These are phyloP conservation scores for Aphelenchoides fujianensis DNA, from an alignment of 1,140 invertebrate genomes.

Conservation along the genomic window DNA sequence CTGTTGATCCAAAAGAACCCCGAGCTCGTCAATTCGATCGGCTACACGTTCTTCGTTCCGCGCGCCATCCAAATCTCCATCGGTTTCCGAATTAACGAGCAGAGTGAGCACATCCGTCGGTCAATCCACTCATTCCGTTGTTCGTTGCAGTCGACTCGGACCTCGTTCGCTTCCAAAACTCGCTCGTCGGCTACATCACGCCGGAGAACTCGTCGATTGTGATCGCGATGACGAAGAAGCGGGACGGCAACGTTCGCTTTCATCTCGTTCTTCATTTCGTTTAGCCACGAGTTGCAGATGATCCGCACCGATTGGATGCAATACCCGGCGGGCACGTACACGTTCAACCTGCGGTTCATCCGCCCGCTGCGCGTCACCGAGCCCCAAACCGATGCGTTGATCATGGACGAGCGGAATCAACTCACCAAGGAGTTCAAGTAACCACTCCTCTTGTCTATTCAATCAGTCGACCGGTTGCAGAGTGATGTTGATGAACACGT, in stretches of 20 bases:
- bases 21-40: constrained; percentile 36
- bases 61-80: constrained; percentile 28
- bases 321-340: constrained; percentile 36
- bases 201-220: constrained; percentile 10
- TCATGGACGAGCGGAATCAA: constrained; percentile 30
- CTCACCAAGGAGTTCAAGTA: constrained; percentile 48
- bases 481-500: constrained; percentile 49
- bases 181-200: constrained; percentile 37
- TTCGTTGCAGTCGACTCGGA: constrained; percentile 38
- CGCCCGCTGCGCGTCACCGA: constrained; percentile 42
- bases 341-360: constrained; percentile 33
- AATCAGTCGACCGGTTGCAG: constrained; percentile 19
- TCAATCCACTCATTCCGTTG: background rate
- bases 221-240: constrained; percentile 14
- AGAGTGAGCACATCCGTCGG: constrained; percentile 30
- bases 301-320: constrained; percentile 35
- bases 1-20: constrained; percentile 34
- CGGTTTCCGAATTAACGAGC: constrained; percentile 37
- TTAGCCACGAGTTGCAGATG: constrained; percentile 10
- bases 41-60: constrained; percentile 40
- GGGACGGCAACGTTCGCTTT: background rate
- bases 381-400: constrained; percentile 38
- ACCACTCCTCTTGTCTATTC: background rate
- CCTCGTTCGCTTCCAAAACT: constrained; percentile 43
- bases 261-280: background rate